Evolutionary conservation across 1,140 invertebrate genomes (phyloP).

Genomic region (Drosophila grimshawi): DNA sequence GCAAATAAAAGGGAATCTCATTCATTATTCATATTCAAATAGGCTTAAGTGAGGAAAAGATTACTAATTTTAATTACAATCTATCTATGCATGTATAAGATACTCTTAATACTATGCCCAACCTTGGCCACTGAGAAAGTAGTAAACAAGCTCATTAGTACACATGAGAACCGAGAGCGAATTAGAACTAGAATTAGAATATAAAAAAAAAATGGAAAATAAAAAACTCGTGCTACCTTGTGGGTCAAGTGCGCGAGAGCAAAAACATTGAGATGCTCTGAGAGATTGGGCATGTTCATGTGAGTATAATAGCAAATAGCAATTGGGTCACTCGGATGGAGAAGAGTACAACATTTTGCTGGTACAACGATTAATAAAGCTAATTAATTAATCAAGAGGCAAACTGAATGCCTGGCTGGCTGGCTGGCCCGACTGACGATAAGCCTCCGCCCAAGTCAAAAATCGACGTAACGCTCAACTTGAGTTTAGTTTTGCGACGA

Average conservation of each 20-base stretch:
- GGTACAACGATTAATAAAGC: conserved; percentile 68
- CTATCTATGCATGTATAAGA: conserved; percentile 14
- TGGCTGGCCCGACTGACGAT: conserved; percentile 40
- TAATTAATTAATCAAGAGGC: conserved; percentile 77
- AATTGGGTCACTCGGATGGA: conserved; percentile 69
- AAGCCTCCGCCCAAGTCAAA: conserved; percentile 70
- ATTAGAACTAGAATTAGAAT: not conserved
- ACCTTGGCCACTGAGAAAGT: conserved; percentile 58
- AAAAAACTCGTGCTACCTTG: conserved; percentile 55
- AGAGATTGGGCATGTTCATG: not conserved
- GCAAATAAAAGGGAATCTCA: conserved; percentile 25
- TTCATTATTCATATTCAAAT: conserved; percentile 47
- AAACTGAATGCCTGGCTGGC: not conserved
- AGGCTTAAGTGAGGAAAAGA: conserved; percentile 57
- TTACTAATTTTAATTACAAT: conserved; percentile 67
- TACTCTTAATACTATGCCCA: conserved; percentile 6
- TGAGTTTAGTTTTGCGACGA: conserved; percentile 66
- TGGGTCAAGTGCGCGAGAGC: conserved; percentile 61
- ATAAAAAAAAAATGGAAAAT: not conserved
- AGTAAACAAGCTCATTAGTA: conserved; percentile 47
- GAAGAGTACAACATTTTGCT: conserved; percentile 58
- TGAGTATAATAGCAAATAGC: conserved; percentile 43
- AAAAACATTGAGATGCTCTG: conserved; percentile 1
- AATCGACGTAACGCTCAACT: conserved; percentile 73
- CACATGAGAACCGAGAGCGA: conserved; percentile 7